Base-by-base conservation (phyloP, 1,140 invertebrate genomes). In the Diabrotica virgifera region DNA sequence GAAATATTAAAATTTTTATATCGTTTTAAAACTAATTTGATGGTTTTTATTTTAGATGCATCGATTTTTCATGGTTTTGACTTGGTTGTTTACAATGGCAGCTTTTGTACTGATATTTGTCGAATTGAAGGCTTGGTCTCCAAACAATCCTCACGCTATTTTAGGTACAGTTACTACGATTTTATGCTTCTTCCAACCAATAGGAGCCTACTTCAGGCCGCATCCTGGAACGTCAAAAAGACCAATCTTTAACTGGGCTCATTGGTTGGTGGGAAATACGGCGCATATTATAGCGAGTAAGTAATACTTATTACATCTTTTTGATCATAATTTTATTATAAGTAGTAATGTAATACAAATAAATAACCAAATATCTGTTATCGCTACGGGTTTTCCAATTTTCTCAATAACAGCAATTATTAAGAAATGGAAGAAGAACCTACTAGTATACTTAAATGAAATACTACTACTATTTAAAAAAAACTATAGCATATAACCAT, bases 261-360 rank as follows among this genome's bases (percentile, higher is more conserved):
- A 98, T 80, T 98, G 95, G 93, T 82, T 93, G 52, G 85, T 94
- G 68, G 96, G 96, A 55, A 97, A 96, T 78, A 80, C 87, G n/a
- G 95, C 94, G 4, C 93, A 96, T 77, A 93, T 96, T 70, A 82
- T 96, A 62, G 93, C 87, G 75, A 92, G 95, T 96, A 84, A 86
- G 89, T 85, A 37, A 9, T 13, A 10, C 6, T 13, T 59, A 4
- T 24, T 24, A 24, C 1, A 24, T 24, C n/a, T n/a, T 24, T 24
- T 24, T 24, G 24, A 24, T 24, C 4, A 24, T 24, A 24, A 2
- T 24, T 4, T 2, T 24, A 24, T 24, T 24, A 24, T n/a, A n/a
- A n/a, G n/a, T n/a, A n/a, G n/a, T n/a, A n/a, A n/a, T n/a, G n/a
- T n/a, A n/a, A n/a, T 24, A 24, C 24, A 24, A 24, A 24, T 24